These are phyloP conservation scores for Noctua janthina DNA, from an alignment of 2,888 invertebrate species.

Conservation along the genomic window DNA sequence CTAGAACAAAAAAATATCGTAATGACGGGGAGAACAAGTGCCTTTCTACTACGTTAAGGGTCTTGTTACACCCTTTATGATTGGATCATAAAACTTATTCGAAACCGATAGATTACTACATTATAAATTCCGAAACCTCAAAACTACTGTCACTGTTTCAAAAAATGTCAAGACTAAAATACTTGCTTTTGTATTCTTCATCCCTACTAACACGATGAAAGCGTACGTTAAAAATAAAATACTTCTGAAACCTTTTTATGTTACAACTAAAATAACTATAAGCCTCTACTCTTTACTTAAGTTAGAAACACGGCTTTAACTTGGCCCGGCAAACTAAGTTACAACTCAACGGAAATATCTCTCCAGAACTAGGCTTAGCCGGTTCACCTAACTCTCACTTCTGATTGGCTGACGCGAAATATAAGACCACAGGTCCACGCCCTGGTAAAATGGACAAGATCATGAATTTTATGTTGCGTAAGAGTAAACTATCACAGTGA, in stretches of 20 bases:
- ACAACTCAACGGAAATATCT: constrained; percentile 43
- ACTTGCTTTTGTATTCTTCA: background rate
- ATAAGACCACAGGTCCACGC: background rate
- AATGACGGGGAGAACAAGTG: too few species aligned
- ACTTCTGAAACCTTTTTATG: constrained; percentile 1
- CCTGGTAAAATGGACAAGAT: background rate
- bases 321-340: constrained; percentile 33
- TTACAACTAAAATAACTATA: constrained; percentile 15
- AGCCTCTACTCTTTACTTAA: constrained; percentile 20
- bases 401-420: constrained; percentile 16
- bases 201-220: background rate
- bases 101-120: background rate
- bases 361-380: constrained; percentile 31
- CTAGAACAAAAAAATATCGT: too few species aligned
- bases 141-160: background rate
- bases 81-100: background rate
- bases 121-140: background rate
- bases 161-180: background rate
- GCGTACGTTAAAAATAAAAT: constrained; percentile 6
- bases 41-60: too few species aligned
- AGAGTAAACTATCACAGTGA: background rate
- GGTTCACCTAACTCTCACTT: background rate
- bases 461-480: background rate
- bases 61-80: too few species aligned
- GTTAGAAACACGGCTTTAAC: constrained; percentile 35